phyloP scores from a whole-genome alignment of 2,797 vertebrate species.

The Jordanella pulchra region DNA sequence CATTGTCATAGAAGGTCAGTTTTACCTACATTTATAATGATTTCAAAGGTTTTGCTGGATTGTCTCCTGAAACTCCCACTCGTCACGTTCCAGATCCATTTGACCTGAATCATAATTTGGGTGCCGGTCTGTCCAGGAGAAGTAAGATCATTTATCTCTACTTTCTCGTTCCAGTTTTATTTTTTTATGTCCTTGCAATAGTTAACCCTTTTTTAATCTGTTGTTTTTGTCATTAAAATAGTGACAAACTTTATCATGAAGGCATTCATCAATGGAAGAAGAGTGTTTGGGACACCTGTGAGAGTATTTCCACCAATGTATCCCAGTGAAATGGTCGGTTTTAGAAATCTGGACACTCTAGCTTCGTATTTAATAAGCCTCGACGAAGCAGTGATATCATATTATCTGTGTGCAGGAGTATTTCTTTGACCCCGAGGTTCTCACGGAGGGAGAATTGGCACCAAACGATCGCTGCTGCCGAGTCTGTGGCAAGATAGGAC shows the following conservation, averaged over 20 bases:
- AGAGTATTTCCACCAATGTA: constrained; percentile 84
- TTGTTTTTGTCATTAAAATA: constrained; percentile 52
- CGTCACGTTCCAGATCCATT: constrained; percentile 86
- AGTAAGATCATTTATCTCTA: constrained; percentile 77
- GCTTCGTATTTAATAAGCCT: background rate
- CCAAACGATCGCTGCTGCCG: constrained; percentile 96
- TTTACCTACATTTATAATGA: background rate
- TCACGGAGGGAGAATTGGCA: constrained; percentile 92
- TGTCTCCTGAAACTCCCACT: constrained; percentile 3
- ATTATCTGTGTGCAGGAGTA: constrained; percentile 83
- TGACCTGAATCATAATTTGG: constrained; percentile 95
- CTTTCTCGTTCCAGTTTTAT: background rate
- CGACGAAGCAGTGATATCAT: background rate
- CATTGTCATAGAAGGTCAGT: constrained; percentile 94
- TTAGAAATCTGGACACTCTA: background rate
- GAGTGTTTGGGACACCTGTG: constrained; percentile 89
- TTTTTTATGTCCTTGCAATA: background rate
- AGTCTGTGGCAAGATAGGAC: constrained; percentile 96
- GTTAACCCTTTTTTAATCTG: background rate
- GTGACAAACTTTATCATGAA: constrained; percentile 99
- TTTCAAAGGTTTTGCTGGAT: background rate
- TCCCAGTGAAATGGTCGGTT: constrained; percentile 87
- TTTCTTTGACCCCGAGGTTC: constrained; percentile 93
- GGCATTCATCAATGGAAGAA: constrained; percentile 94
- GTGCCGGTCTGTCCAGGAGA: constrained; percentile 94